These are phyloP conservation scores for Platycercus adscitus DNA, from an alignment of 2,113 vertebrate species.

Conservation along the genomic window DNA sequence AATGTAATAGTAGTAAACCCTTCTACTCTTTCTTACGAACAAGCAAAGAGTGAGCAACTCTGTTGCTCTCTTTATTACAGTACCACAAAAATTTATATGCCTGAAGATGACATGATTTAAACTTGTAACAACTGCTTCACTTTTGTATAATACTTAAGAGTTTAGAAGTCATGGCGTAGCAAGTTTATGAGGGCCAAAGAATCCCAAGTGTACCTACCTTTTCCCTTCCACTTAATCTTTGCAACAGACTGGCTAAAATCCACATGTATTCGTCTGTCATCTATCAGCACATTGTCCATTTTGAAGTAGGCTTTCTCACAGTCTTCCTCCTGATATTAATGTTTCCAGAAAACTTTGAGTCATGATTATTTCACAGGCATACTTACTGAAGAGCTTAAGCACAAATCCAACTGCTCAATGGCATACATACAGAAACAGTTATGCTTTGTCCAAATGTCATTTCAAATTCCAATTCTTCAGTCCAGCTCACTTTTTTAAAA, in stretches of 20 bases:
- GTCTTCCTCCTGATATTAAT: slow-evolving; percentile 85
- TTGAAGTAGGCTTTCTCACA: slow-evolving; percentile 98
- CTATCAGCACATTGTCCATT: slow-evolving; percentile 98
- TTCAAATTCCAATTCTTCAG: neutral
- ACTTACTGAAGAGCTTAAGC: neutral
- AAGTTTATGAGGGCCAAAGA: neutral
- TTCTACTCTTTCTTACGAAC: neutral
- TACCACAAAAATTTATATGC: neutral
- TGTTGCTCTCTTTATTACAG: neutral
- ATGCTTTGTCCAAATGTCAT: neutral
- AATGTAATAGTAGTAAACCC: neutral
- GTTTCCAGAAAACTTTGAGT: neutral
- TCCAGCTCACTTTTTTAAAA: neutral
- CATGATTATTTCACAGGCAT: neutral
- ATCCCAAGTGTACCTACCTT: slow-evolving; percentile 77
- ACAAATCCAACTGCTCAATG: neutral
- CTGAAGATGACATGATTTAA: neutral
- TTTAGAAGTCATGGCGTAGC: neutral
- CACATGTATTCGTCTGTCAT: slow-evolving; percentile 95
- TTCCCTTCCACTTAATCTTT: slow-evolving; percentile 97
- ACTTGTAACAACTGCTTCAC: neutral
- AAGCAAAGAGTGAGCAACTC: neutral
- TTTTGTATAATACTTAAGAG: neutral
- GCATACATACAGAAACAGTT: neutral
- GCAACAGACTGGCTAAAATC: slow-evolving; percentile 98